Evolutionary conservation across 1,140 invertebrate species (phyloP).

Genomic region (Potamilus streckersoni): DNA sequence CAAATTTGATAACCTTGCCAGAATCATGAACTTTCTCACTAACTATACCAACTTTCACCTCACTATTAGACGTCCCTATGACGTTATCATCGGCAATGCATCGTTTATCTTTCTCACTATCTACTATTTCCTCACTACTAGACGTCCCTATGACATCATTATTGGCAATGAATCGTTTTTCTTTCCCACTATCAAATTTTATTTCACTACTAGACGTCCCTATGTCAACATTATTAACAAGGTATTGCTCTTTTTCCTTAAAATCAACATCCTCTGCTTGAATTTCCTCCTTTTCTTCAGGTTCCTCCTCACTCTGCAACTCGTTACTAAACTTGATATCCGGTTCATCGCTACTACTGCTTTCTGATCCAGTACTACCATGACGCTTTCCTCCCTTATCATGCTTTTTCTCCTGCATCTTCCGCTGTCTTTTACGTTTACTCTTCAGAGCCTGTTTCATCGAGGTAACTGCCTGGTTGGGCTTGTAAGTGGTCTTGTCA

Average conservation of each 20-base stretch:
- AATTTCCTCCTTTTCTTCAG: constrained; percentile 17
- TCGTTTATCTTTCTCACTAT: neutral
- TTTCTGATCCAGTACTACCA: constrained; percentile 50
- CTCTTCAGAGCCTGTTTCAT: constrained; percentile 63
- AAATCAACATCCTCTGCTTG: constrained; percentile 13
- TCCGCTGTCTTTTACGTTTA: constrained; percentile 55
- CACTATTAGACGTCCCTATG: neutral
- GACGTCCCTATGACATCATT: neutral
- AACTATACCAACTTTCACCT: constrained; percentile 2
- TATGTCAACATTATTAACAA: neutral
- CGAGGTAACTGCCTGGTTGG: constrained; percentile 51
- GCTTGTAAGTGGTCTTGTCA: constrained; percentile 59
- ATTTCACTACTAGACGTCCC: constrained; percentile 2
- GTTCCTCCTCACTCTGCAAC: constrained; percentile 16
- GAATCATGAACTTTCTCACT: constrained; percentile 6
- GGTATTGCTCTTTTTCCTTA: constrained; percentile 6
- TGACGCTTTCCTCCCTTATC: constrained; percentile 29
- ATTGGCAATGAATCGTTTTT: neutral
- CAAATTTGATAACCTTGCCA: neutral
- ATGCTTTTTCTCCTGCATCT: constrained; percentile 53
- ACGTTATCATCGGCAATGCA: neutral
- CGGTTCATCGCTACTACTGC: constrained; percentile 47
- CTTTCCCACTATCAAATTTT: neutral
- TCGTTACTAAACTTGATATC: constrained; percentile 30
- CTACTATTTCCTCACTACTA: neutral